Conservation (phyloP, 2,888 invertebrate genomes). For the Microctonus brassicae region DNA sequence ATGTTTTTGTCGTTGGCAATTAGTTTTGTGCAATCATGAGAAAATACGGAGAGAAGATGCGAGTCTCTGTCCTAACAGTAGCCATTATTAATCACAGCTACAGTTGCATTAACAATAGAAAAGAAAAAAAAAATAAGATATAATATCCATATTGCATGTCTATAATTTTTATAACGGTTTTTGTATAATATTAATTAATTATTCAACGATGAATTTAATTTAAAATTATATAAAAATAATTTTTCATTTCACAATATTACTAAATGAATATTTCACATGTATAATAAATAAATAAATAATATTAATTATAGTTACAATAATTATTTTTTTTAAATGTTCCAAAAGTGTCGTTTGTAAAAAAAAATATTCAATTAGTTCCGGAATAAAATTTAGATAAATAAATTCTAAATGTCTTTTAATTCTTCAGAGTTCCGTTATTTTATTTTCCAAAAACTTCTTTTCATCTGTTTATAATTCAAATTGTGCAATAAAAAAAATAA, state of each 20-base stretch:
- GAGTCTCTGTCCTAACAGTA: slow-evolving; percentile 33
- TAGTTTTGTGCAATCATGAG: slow-evolving; percentile 45
- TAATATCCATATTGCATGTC: not conserved
- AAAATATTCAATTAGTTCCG: not conserved
- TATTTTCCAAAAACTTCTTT: not conserved
- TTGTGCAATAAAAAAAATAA: not conserved
- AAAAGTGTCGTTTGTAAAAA: not conserved
- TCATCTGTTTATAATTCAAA: not conserved
- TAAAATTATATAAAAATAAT: not conserved
- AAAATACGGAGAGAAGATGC: slow-evolving; percentile 18
- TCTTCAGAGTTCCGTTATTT: not conserved
- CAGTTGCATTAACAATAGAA: slow-evolving; percentile 19
- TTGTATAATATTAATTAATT: not conserved
- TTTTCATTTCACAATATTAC: not conserved
- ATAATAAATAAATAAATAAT: not conserved
- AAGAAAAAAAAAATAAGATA: slow-evolving; percentile 3
- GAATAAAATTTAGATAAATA: not conserved
- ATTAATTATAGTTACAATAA: not conserved
- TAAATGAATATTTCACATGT: not conserved
- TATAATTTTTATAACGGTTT: not conserved
- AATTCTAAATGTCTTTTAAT: not conserved
- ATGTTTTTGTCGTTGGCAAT: slow-evolving; percentile 35
- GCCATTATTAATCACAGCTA: slow-evolving; percentile 38
- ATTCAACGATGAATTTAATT: not conserved
- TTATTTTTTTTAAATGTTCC: not conserved